Evolutionary conservation across 2,113 vertebrate species (phyloP).

Genomic region (Ammospiza nelsoni): DNA sequence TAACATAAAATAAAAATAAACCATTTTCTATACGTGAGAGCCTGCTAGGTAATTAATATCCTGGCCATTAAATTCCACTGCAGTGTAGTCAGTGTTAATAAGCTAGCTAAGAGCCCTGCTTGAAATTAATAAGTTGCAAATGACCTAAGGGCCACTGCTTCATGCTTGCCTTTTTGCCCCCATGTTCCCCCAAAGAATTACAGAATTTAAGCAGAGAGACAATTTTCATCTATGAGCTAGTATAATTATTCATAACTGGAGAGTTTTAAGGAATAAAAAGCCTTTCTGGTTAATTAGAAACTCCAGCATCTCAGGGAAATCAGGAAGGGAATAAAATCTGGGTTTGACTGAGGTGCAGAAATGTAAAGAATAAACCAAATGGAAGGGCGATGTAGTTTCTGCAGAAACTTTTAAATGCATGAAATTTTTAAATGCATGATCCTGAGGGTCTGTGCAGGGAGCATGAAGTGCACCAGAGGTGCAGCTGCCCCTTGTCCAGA

Average conservation of each 20-base stretch:
- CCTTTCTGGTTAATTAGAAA: constrained; percentile 71
- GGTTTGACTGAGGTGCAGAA: neutral
- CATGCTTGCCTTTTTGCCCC: constrained; percentile 54
- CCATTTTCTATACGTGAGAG: neutral
- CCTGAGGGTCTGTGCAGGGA: neutral
- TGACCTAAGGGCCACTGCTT: constrained; percentile 67
- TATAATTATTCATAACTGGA: constrained; percentile 73
- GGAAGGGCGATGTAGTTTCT: neutral
- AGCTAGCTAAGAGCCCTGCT: constrained; percentile 59
- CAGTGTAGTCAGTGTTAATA: constrained; percentile 60
- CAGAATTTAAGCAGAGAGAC: constrained; percentile 76
- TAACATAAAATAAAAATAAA: constrained; percentile 18
- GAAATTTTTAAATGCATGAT: neutral
- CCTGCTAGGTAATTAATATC: constrained; percentile 70
- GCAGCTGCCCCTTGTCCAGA: neutral
- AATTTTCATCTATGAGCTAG: constrained; percentile 72
- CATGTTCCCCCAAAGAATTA: constrained; percentile 23
- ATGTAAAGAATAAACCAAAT: neutral
- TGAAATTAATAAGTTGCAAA: constrained; percentile 80
- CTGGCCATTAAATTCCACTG: constrained; percentile 48
- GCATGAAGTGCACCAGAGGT: neutral
- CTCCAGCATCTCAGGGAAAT: constrained; percentile 30
- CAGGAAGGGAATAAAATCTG: neutral
- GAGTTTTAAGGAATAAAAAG: constrained; percentile 57
- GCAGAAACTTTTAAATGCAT: neutral